phyloP scores from a whole-genome alignment of 2,797 vertebrate genomes.

The Lepilemur septentrionalis region DNA sequence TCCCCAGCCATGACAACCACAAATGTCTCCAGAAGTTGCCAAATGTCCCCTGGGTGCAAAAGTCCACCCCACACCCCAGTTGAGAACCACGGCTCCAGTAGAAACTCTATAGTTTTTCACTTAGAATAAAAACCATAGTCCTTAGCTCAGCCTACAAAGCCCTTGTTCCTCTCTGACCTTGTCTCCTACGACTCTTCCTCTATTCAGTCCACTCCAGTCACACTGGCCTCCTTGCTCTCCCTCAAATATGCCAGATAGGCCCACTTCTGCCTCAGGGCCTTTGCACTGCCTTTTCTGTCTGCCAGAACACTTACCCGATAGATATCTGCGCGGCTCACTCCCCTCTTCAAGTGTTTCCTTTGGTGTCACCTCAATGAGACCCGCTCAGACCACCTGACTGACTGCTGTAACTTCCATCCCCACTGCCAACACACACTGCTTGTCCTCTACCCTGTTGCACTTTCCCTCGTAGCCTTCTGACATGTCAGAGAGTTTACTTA shows the following conservation, averaged over 20 bases:
- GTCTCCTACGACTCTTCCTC: not conserved
- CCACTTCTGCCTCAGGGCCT: not conserved
- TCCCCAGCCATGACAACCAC: not conserved
- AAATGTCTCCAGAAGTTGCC: not conserved
- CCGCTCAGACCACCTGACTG: not conserved
- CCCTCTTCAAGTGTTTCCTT: constrained; percentile 6
- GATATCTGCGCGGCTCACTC: not conserved
- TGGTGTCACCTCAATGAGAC: not conserved
- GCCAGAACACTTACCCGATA: not conserved
- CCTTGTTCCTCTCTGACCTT: not conserved
- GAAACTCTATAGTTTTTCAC: not conserved
- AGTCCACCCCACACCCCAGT: not conserved
- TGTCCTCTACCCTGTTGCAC: not conserved
- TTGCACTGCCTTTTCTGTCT: not conserved
- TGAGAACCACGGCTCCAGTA: not conserved
- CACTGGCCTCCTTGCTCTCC: not conserved
- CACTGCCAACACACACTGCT: not conserved
- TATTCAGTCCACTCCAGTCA: not conserved
- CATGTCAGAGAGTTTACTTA: not conserved
- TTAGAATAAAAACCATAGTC: not conserved
- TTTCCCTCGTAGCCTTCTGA: not conserved
- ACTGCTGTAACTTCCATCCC: not conserved
- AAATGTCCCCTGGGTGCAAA: not conserved
- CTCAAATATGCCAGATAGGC: not conserved
- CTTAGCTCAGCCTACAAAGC: not conserved